Conservation (phyloP, 2,113 vertebrate species). For the Festucalex cinctus region DNA sequence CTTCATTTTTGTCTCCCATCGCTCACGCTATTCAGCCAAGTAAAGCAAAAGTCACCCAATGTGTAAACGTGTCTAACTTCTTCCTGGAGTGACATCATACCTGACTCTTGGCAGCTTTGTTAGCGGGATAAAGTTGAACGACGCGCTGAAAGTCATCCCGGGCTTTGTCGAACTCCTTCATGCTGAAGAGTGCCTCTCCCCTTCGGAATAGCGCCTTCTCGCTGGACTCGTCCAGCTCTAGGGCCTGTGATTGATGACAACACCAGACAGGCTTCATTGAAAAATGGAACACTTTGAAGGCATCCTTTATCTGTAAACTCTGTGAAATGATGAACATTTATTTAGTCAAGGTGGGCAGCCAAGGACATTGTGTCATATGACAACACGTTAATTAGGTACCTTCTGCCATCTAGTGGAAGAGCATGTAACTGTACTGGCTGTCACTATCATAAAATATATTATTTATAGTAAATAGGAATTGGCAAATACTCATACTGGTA, state of each 20-base stretch:
- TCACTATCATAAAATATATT: no score
- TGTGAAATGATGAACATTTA: not conserved
- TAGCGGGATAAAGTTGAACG: constrained; percentile 87
- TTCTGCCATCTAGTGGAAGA: not conserved
- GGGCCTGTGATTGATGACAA: constrained; percentile 70
- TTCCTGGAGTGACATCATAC: constrained; percentile 39
- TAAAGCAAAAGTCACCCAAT: not conserved
- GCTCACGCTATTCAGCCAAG: no score
- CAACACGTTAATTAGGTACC: not conserved
- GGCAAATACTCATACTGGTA: no score
- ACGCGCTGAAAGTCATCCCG: constrained; percentile 87
- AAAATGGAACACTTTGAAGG: not conserved
- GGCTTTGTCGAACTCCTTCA: constrained; percentile 90
- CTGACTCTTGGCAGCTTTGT: constrained; percentile 91
- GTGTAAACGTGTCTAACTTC: not conserved
- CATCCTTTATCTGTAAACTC: no score
- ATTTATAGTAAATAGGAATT: no score
- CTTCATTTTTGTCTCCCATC: no score
- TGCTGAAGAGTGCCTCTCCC: constrained; percentile 83
- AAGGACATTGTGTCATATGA: not conserved
- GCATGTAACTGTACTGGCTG: not conserved
- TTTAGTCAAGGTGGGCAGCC: not conserved
- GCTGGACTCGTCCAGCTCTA: constrained; percentile 82
- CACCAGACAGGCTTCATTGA: not conserved
- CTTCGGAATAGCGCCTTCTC: constrained; percentile 95